Evolutionary conservation across 2,888 invertebrate species (phyloP).

Genomic region (Zygaena filipendulae): DNA sequence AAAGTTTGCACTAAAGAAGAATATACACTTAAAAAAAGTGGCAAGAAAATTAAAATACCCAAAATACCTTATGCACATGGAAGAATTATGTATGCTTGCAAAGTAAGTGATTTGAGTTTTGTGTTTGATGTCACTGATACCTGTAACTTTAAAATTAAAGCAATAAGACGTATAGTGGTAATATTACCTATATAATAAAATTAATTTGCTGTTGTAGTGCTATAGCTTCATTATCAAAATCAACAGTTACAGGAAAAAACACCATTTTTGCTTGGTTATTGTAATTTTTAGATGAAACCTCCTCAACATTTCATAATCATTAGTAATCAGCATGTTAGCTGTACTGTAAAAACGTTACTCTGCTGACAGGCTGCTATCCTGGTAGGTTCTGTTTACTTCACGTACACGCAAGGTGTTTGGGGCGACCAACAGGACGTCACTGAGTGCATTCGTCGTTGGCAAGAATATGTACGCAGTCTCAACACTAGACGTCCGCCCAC

Average conservation of each 20-base stretch:
- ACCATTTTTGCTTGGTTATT: slow-evolving; percentile 19
- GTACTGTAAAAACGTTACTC: slow-evolving; percentile 10
- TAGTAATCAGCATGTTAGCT: slow-evolving; percentile 29
- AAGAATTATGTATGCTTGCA: slow-evolving; percentile 46
- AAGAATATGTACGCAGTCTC: slow-evolving; percentile 49
- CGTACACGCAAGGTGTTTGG: slow-evolving; percentile 59
- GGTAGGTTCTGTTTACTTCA: slow-evolving; percentile 51
- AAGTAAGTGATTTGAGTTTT: slow-evolving; percentile 46
- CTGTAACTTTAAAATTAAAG: no score
- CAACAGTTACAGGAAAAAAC: no score
- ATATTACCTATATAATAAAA: no score
- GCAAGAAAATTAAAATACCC: slow-evolving; percentile 23
- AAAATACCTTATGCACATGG: slow-evolving; percentile 42
- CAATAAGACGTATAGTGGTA: no score
- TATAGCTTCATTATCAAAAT: no score
- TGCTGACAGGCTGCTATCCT: slow-evolving; percentile 48
- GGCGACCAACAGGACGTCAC: slow-evolving; percentile 50
- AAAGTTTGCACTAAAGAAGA: slow-evolving; percentile 52
- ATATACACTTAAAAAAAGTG: slow-evolving; percentile 31
- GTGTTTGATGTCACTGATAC: no score
- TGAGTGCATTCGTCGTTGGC: slow-evolving; percentile 53
- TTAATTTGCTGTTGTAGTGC: no score
- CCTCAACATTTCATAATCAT: slow-evolving; percentile 34
- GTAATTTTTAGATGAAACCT: slow-evolving; percentile 23
- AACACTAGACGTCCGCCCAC: slow-evolving; percentile 48